Conservation (phyloP, 1,140 invertebrate genomes). For the Anastrepha obliqua region DNA sequence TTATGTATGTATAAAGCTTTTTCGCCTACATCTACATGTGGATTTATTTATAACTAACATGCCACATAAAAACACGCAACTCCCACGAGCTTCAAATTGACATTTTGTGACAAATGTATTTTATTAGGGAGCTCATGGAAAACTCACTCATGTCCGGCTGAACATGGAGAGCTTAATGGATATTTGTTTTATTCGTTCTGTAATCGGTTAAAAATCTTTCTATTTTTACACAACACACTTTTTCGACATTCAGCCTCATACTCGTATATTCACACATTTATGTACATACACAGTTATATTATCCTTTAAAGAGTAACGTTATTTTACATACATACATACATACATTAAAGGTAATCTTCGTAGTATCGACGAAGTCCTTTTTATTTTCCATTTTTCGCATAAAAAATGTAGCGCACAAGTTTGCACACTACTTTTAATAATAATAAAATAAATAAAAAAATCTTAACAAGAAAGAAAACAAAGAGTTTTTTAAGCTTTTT, state of each 20-base stretch:
- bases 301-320: too few species aligned
- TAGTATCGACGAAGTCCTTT: too few species aligned
- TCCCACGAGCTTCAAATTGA: conserved; percentile 23
- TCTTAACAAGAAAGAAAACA: too few species aligned
- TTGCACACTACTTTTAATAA: too few species aligned
- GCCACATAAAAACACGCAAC: neutral
- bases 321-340: too few species aligned
- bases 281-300: too few species aligned
- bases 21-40: neutral
- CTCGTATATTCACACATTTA: too few species aligned
- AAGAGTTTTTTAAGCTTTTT: too few species aligned
- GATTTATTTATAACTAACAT: neutral
- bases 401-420: too few species aligned
- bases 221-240: neutral
- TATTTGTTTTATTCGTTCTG: conserved; percentile 10
- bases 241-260: neutral
- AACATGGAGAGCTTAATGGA: neutral
- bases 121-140: conserved; percentile 25
- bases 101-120: conserved; percentile 19
- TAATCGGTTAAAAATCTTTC: conserved; percentile 6
- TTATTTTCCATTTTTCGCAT: too few species aligned
- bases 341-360: too few species aligned
- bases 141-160: conserved; percentile 15
- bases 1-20: neutral
- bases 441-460: too few species aligned